Evolutionary conservation across 2,888 invertebrate species (phyloP), one percentile per base, ranked within the genome.

Genomic region (Megastigmus dorsalis): DNA sequence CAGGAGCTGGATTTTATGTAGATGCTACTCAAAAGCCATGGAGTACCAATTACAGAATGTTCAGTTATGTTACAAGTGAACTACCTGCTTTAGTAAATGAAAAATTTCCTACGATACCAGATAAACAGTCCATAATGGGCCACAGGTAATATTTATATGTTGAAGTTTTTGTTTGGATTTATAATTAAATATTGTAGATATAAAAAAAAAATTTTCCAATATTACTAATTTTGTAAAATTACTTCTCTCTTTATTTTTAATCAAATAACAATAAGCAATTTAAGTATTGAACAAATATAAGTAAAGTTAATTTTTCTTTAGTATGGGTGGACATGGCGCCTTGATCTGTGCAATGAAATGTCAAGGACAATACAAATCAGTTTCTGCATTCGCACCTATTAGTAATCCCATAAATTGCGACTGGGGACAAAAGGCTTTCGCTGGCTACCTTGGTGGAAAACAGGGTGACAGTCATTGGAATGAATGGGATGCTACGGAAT

Each of bases 281-380:
- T 41, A 13, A 3, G 3, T n/a, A 59, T 6, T 41, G 13, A 23
- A 28, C 5, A 50, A 20, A 45, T 43, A 18, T 6, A 33, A 33
- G 7, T 4, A 33, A 6, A 10, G 13, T 41, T 41, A 13, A 41
- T 41, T 41, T 41, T 41, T 79, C 89, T 91, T 55, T 85, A 97
- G 98, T 85, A 99, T 99, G 99, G 99, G 99, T 74, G 99, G 99
- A 26, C 98, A 99, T 89, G 99, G 99, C 33, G 98, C 98, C 15
- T 87, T 99, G 55, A 93, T 97, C 65, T 95, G 95, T 84, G 95
- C 95, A 4, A 88, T 99, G 48, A 95, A 96, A 88, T 97, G 97
- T 88, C 98, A 98, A 9, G 95, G 95, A 13, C 89, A 94, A 71
- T 99, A 95, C 88, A 92, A 92, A 83, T 93, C 94, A 7, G 97